Base-by-base conservation (phyloP, 1,140 invertebrate genomes). In the Scaptodrosophila lebanonensis region DNA sequence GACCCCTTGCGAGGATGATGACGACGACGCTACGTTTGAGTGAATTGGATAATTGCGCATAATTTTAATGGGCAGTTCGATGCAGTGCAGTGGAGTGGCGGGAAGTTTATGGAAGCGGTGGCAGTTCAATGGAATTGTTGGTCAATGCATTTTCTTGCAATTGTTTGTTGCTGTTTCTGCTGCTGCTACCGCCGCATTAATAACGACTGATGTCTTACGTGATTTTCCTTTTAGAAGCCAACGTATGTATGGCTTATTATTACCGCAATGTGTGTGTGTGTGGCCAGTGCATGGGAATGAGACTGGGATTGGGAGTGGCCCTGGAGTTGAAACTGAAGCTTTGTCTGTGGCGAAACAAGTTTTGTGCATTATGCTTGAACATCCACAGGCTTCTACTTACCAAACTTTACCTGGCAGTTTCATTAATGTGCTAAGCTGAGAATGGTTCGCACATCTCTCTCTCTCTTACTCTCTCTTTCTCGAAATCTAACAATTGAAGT, bases 21-120 rank as follows among this genome's bases (percentile, higher is more conserved):
- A 62, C 43, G 44, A 13, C 5, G 35, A 40, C 47, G 60, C 69
- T 53, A 68, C 64, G 69, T 70, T 66, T 49, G 65, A 82, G 22
- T 82, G 75, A 73, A 82, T 79, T 79, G 50, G 75, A 79, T 82
- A 79, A 79, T 79, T 79, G 69, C 33, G 39, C 39, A 69, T 69
- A 60, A 56, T 62, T 68, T 72, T 40, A 73, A 52, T 68, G 68
- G 68, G 47, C 49, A 54, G 39, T 8, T n/a, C 29, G 51, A 42
- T 49, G 39, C 35, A 15, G 16, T 45, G 40, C 42, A 32, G 27
- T n/a, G n/a, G n/a, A n/a, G n/a, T n/a, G n/a, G n/a, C n/a, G n/a
- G n/a, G n/a, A n/a, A n/a, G 58, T 40, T 61, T 54, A 42, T 39
- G 51, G 42, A 16, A 48, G 13, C 5, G 18, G 25, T n/a, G 3